A percentile compares a stretch with the other conserved stretches of the same genome.
phyloP scores from a whole-genome alignment of 1,140 invertebrate genomes.

The Saxidomus purpurata region DNA sequence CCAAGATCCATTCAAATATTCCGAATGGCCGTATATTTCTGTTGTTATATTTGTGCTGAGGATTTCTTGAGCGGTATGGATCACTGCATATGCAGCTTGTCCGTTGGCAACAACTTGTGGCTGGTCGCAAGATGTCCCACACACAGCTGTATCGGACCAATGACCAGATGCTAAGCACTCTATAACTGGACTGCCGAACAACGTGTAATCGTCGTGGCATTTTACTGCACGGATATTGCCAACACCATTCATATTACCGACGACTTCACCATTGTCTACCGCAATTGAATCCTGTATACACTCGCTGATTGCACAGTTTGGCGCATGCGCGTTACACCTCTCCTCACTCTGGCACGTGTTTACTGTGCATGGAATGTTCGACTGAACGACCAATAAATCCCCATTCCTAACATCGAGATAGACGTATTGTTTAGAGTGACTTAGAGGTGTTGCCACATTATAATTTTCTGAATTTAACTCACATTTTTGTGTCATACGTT shows the following conservation, averaged over 20 bases:
- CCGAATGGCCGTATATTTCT: neutral
- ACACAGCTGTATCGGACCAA: neutral
- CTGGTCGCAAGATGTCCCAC: neutral
- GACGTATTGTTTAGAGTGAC: neutral
- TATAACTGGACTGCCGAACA: neutral
- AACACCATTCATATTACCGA: constrained; percentile 42
- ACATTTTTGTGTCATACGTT: neutral
- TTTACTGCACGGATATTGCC: neutral
- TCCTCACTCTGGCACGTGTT: neutral
- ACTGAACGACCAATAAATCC: neutral
- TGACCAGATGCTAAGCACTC: neutral
- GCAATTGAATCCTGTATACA: neutral
- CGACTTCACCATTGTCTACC: neutral
- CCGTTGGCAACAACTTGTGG: neutral
- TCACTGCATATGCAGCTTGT: neutral
- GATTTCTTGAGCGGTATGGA: neutral
- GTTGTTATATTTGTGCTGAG: neutral
- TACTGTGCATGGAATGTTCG: neutral
- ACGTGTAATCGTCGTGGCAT: neutral
- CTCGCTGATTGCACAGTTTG: neutral
- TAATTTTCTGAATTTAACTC: neutral
- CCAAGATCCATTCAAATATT: constrained; percentile 6
- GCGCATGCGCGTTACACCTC: neutral
- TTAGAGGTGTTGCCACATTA: neutral
- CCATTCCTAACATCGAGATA: neutral